Base-by-base conservation (phyloP, 2,113 vertebrate species). In the Ramphastos sulfuratus region DNA sequence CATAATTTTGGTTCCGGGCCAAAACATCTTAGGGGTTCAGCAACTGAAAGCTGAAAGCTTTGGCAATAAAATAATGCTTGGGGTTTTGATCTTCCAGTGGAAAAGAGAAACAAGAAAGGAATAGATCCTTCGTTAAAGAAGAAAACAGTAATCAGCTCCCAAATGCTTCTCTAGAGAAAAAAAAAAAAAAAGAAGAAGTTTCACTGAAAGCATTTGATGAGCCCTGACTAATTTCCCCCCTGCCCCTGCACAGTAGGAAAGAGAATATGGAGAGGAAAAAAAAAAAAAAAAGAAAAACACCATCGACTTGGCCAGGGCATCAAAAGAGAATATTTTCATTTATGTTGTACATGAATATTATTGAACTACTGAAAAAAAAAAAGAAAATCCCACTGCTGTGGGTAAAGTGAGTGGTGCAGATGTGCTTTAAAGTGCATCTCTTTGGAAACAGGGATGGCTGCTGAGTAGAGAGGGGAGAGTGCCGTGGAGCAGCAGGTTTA, bases 401-500 rank as follows among this genome's bases (percentile, higher is more conserved):
- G 18, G 66, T 70, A 74, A 89, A 75, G n/a, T 12, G 78, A 79
- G 61, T 0, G 0, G 4, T 44, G 58, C 28, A 88, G 83, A 48
- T 46, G 73, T 48, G 82, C 73, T 92, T 83, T 33, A 23, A 87
- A 88, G 54, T 44, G 33, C 69, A 30, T 81, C 58, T 67, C 72
- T 87, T 74, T 74, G 77, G 69, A 69, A 90, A 67, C 10, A 64
- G 72, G 52, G 64, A 20, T n/a, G 33, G 65, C 58, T 81, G 15
- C 58, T 44, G 58, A 75, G 35, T 15, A 20, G 54, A 82, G 82
- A 0, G 1, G 46, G 67, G 55, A 72, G 72, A 90, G 18, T 9
- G 1, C 0, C 0, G 0, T 0, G 0, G 79, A 83, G 60, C 42
- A 56, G 35, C 0, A 1, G 37, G 15, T 64, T 61, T 5, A 50